Conservation (phyloP, 2,888 invertebrate species). For the Azorinus chamasolen region DNA sequence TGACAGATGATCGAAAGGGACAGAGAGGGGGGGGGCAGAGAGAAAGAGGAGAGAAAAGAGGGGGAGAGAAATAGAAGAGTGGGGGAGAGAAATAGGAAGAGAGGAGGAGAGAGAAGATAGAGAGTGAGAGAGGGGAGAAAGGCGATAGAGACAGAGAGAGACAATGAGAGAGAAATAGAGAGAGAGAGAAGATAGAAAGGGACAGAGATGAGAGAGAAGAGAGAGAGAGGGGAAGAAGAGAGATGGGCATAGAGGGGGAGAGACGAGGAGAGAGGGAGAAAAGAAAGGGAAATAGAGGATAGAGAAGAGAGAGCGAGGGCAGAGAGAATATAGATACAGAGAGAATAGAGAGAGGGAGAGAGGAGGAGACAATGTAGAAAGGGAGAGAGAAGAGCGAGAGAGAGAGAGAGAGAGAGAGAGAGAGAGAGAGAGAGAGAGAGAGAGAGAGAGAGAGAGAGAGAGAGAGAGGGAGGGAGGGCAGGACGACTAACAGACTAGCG, state of each 20-base stretch:
- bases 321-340: neutral
- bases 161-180: neutral
- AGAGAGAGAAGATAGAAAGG: neutral
- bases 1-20: too few species aligned
- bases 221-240: neutral
- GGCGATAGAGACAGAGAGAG: neutral
- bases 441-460: slow-evolving; percentile 1
- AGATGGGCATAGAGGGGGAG: neutral
- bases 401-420: neutral
- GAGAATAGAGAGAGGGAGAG: neutral
- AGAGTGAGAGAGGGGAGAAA: neutral
- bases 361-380: neutral
- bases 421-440: neutral
- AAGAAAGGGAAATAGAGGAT: neutral
- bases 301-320: neutral
- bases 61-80: too few species aligned
- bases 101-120: neutral
- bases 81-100: neutral
- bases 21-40: neutral
- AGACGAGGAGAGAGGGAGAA: neutral
- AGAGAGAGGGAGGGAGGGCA: neutral
- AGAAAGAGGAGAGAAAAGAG: neutral
- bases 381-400: neutral
- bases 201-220: neutral
- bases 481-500: too few species aligned